phyloP scores from a whole-genome alignment of 2,888 invertebrate genomes.

The Eutolmus rufibarbis region DNA sequence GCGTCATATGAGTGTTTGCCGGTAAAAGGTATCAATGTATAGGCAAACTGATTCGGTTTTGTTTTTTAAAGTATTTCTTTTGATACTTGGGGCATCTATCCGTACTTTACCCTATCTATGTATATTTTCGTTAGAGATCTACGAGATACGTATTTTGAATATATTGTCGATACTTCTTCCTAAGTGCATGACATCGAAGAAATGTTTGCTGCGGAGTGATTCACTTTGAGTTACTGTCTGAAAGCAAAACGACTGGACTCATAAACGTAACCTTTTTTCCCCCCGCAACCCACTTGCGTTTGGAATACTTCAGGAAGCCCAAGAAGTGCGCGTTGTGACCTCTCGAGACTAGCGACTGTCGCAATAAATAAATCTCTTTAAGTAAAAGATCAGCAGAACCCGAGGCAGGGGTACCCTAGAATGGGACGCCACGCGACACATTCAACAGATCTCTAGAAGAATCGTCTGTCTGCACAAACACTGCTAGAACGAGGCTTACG shows the following conservation, averaged over 20 bases:
- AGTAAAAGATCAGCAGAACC: neutral
- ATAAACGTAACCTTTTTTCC: neutral
- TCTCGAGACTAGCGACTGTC: neutral
- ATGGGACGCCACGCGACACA: neutral
- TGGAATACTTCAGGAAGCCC: neutral
- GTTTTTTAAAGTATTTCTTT: no score
- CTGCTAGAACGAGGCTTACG: neutral
- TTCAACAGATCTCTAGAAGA: neutral
- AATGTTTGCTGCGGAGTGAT: neutral
- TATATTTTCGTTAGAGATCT: no score
- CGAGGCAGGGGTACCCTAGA: neutral
- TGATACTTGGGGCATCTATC: no score
- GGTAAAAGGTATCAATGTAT: no score
- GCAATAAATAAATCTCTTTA: neutral
- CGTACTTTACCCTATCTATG: no score
- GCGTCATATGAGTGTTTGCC: no score
- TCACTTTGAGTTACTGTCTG: neutral
- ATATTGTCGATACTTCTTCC: no score
- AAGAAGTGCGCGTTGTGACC: neutral
- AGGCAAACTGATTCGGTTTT: no score
- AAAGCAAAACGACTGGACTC: neutral
- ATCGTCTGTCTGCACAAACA: neutral
- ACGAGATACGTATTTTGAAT: no score
- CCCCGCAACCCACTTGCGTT: neutral
- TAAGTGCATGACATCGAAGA: no score